phyloP scores from a whole-genome alignment of 2,797 vertebrate genomes.

The Leptatherina wallacei region DNA sequence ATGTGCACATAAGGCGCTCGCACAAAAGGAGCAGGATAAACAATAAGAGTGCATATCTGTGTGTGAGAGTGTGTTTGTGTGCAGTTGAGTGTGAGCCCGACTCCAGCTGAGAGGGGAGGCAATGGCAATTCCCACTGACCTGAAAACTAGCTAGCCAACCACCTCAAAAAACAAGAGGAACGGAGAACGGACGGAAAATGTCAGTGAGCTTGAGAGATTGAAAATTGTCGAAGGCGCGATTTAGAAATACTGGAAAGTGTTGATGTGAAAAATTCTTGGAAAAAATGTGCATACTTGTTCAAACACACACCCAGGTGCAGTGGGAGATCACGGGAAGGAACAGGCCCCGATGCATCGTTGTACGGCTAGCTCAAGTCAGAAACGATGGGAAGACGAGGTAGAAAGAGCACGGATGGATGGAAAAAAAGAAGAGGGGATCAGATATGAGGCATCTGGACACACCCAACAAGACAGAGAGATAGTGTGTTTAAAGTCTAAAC shows the following conservation, averaged over 20 bases:
- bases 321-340: constrained; percentile 60
- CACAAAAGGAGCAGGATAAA: constrained; percentile 35
- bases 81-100: constrained; percentile 63
- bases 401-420: constrained; percentile 19
- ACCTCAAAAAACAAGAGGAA: constrained; percentile 55
- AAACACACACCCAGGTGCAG: constrained; percentile 42
- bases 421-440: constrained; percentile 40
- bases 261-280: neutral
- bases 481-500: constrained; percentile 31
- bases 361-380: constrained; percentile 44
- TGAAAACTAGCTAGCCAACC: constrained; percentile 68
- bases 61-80: constrained; percentile 50
- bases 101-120: constrained; percentile 73
- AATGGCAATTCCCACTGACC: constrained; percentile 77
- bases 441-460: constrained; percentile 39
- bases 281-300: neutral
- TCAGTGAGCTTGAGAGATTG: constrained; percentile 61
- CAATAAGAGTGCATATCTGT: constrained; percentile 36
- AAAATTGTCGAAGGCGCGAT: constrained; percentile 47
- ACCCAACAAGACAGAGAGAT: constrained; percentile 28
- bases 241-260: constrained; percentile 36
- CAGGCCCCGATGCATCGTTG: constrained; percentile 55
- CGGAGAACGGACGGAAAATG: constrained; percentile 51
- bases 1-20: constrained; percentile 18
- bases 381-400: constrained; percentile 44